These are phyloP conservation scores for Philotrypesis tridentata DNA, from an alignment of 1,140 invertebrate genomes.

Conservation along the genomic window DNA sequence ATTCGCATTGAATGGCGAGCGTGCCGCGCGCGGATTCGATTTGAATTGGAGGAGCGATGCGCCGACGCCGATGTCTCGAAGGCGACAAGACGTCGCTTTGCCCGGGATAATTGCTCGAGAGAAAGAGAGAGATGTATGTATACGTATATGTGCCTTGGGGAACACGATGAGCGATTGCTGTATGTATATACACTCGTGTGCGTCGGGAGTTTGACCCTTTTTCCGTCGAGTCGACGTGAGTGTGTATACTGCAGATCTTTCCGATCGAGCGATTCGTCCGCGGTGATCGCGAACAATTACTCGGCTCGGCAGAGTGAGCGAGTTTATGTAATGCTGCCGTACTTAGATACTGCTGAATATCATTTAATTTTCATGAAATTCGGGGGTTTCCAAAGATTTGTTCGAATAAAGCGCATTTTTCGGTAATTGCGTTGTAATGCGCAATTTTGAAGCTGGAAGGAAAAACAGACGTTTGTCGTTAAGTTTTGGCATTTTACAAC, in stretches of 20 bases:
- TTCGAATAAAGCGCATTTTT: no score
- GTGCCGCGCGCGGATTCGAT: background rate
- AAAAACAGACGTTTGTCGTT: no score
- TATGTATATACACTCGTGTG: background rate
- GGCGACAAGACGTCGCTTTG: slow-evolving; percentile 34
- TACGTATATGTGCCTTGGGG: no score
- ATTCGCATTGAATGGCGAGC: background rate
- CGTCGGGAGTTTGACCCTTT: background rate
- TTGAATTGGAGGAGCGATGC: slow-evolving; percentile 11
- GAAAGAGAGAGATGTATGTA: no score
- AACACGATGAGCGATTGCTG: slow-evolving; percentile 33
- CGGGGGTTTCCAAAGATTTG: background rate
- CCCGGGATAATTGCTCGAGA: slow-evolving; percentile 36
- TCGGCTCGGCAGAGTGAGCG: background rate
- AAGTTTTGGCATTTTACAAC: no score
- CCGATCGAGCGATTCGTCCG: slow-evolving; percentile 7
- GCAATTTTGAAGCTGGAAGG: no score
- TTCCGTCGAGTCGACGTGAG: background rate
- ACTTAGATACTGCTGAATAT: background rate
- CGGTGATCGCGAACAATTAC: slow-evolving; percentile 4
- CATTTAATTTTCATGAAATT: background rate
- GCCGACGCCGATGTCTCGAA: slow-evolving; percentile 12
- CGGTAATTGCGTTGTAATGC: no score
- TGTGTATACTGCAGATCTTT: no score
- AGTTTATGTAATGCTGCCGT: background rate